Evolutionary conservation across 2,113 vertebrate genomes (phyloP), one percentile per base, ranked within the genome.

Genomic region (Patagioenas fasciata): DNA sequence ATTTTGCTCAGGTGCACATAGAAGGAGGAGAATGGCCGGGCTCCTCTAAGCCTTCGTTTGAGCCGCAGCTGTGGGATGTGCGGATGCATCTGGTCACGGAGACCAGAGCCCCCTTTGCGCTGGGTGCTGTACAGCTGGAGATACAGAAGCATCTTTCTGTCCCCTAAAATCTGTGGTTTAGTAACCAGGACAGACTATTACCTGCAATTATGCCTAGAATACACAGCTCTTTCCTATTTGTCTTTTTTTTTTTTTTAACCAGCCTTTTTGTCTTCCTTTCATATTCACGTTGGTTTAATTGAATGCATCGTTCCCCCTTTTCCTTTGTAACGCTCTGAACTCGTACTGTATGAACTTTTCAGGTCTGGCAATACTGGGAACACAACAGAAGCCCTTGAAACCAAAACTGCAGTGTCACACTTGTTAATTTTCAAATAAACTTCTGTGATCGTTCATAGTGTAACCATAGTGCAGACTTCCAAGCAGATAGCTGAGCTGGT

Each of bases 111-210:
- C 42, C 10, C 5, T 2, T 17, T n/a, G 38, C 48, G 56, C 56
- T 23, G 0, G 0, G 31, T 58, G 47, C 51, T 65, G 75, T 64
- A 5, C 13, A 1, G 3, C 5, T 10, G 2, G 40, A 32, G 58
- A 29, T 11, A 5, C 26, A 5, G 13, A 1, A 3, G 6, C 4
- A 36, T n/a, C 17, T 36, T 25, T 8, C 54, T 26, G 25, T 23
- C 64, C 66, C 21, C 7, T 51, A 42, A 65, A 85, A 79, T 8
- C 36, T 7, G 32, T 38, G 31, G 32, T 47, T 82, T 21, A 74
- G 57, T 5, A 72, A 6, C 9, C 6, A 66, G 29, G 9, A 58
- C 17, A 65, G 5, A 13, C 38, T 57, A 3, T 70, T 54, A 21
- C 21, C 40, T 85, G n/a, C 48, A 74, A n/a, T 24, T 26, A 34